These are phyloP conservation scores for Acleris literana DNA, from an alignment of 2,888 invertebrate genomes.

Conservation along the genomic window DNA sequence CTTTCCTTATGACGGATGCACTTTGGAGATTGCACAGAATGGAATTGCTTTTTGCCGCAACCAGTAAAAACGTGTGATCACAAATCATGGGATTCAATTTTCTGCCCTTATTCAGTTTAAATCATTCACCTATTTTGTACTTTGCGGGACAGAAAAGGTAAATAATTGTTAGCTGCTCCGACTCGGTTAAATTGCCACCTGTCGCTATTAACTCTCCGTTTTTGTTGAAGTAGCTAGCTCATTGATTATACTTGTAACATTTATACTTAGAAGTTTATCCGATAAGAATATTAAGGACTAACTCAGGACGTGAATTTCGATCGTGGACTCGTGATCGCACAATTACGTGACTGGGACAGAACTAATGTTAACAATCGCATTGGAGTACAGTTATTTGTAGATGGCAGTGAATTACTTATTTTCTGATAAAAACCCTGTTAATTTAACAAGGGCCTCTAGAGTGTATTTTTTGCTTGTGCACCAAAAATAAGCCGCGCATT, in stretches of 20 bases:
- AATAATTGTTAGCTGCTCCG: slow-evolving; percentile 3
- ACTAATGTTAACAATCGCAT: slow-evolving; percentile 54
- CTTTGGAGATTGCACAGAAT: slow-evolving; percentile 37
- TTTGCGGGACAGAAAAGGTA: slow-evolving; percentile 6
- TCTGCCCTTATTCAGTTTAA: slow-evolving; percentile 3
- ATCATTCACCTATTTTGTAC: slow-evolving; percentile 9
- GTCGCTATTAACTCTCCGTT: background rate
- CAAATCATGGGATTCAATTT: slow-evolving; percentile 17
- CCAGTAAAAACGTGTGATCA: slow-evolving; percentile 12
- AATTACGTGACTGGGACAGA: slow-evolving; percentile 66
- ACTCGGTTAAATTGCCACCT: background rate
- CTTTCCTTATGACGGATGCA: slow-evolving; percentile 38
- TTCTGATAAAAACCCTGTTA: background rate
- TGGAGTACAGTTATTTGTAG: slow-evolving; percentile 25
- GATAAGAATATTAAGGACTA: background rate
- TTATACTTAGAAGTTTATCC: background rate
- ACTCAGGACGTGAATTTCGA: slow-evolving; percentile 54
- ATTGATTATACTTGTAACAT: background rate
- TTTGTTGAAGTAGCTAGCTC: background rate
- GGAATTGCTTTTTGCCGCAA: slow-evolving; percentile 1
- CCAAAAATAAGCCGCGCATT: no score
- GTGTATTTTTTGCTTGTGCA: no score
- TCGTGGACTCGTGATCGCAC: slow-evolving; percentile 67
- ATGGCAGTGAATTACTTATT: background rate
- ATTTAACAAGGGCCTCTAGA: background rate